These are phyloP conservation scores for Dryomyza anilis DNA, from an alignment of 2,888 invertebrate genomes.

Conservation along the genomic window DNA sequence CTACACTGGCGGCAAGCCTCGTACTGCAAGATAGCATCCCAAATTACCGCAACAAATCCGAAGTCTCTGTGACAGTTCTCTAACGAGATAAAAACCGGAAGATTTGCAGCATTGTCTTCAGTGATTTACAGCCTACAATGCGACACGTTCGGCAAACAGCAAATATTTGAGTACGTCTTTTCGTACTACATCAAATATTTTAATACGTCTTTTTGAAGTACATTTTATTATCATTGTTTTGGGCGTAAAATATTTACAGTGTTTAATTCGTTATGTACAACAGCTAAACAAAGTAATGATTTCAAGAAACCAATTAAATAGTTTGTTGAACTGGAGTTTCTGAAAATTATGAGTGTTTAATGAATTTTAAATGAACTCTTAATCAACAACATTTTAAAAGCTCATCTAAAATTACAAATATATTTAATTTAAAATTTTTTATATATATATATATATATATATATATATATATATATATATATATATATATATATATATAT, in stretches of 20 bases:
- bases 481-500: constrained; percentile 2
- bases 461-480: too few relatives aligned
- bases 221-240: too few relatives aligned
- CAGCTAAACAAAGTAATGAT: neutral
- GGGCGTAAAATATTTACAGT: too few relatives aligned
- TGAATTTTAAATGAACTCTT: neutral
- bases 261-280: neutral
- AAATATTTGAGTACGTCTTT: too few relatives aligned
- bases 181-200: too few relatives aligned
- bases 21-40: neutral
- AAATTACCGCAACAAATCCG: too few relatives aligned
- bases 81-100: too few relatives aligned
- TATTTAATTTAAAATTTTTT: neutral
- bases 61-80: too few relatives aligned
- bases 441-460: neutral
- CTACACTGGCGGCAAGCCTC: too few relatives aligned
- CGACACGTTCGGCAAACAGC: constrained; percentile 4
- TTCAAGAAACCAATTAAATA: neutral
- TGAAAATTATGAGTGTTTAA: neutral
- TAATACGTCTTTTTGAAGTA: too few relatives aligned
- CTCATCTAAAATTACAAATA: too few relatives aligned
- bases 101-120: neutral
- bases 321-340: neutral
- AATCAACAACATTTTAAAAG: too few relatives aligned
- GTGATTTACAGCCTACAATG: constrained; percentile 3